Base-by-base conservation (phyloP, 64 coral and sea anemone genomes). In the Montipora efflorescens region DNA sequence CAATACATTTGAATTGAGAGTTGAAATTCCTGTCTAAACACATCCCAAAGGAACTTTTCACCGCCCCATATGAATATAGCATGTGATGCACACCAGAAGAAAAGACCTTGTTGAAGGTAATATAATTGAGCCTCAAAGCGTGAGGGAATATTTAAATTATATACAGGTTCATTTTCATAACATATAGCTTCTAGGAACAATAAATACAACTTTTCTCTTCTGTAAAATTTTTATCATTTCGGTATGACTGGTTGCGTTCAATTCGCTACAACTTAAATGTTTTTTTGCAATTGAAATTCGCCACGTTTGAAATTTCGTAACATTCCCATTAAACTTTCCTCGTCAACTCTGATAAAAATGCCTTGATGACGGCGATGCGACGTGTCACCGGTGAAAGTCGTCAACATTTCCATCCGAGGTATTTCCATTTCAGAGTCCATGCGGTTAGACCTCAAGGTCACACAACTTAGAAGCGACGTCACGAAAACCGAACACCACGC, bases 151-250 rank as follows among this genome's bases (percentile, higher is more conserved):
- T 71, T 86, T 71, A 5, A 48, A 47, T 20, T 86, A 14, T 86
- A 50, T 48, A 78, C 47, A 78, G 3, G 76, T 78, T 49, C 82
- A 86, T 18, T 8, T 84, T 62, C 22, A 68, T 67, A 84, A 84
- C 81, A 86, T 71, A 81, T 61, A 86, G 48, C 57, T 64, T 82
- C 55, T 86, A 70, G 71, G 82, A 86, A 70, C 82, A 86, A 86
- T 86, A 86, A 86, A 86, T 86, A 86, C 82, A 86, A 86, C 82
- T 49, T 70, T 71, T 86, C 44, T 86, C 7, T 70, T 71, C 71
- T 86, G 64, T 71, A 86, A 86, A 48, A 71, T 71, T 86, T 86
- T 13, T 67, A 12, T 69, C 8, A 47, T 12, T 71, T n/a, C 5
- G 4, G 2, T 20, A 10, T 50, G 49, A 71, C 66, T 72, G 82